A percentile compares a stretch with the other conserved stretches of the same genome.
These are phyloP conservation scores for Tragelaphus buxtoni DNA, from an alignment of 2,113 vertebrate species.

Conservation along the genomic window DNA sequence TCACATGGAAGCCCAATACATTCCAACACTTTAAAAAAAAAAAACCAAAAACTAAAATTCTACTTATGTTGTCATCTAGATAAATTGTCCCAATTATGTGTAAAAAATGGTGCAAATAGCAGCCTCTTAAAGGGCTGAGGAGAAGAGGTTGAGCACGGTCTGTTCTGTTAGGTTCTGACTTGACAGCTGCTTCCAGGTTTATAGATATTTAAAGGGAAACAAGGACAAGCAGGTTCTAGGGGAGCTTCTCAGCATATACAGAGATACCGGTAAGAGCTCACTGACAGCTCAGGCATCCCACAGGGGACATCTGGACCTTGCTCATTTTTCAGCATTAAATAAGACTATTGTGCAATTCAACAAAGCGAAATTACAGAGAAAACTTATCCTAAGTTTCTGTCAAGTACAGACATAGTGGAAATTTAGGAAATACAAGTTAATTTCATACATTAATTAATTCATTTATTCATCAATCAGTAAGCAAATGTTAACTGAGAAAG, in stretches of 20 bases:
- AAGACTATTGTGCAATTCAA: slow-evolving; percentile 67
- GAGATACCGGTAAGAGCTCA: slow-evolving; percentile 68
- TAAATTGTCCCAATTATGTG: slow-evolving; percentile 75
- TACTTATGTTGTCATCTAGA: slow-evolving; percentile 76
- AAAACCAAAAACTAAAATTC: slow-evolving; percentile 49
- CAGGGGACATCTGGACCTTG: slow-evolving; percentile 76
- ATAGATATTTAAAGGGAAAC: slow-evolving; percentile 68
- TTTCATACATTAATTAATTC: background rate
- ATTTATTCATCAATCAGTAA: background rate
- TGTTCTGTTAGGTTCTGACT: slow-evolving; percentile 70
- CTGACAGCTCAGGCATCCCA: slow-evolving; percentile 64
- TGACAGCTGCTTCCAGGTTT: slow-evolving; percentile 67
- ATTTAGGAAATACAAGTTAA: background rate
- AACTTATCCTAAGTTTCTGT: background rate
- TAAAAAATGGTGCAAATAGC: slow-evolving; percentile 78
- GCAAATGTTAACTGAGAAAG: slow-evolving; percentile 6
- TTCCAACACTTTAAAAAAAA: background rate
- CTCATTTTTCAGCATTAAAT: slow-evolving; percentile 71
- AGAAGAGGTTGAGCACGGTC: slow-evolving; percentile 69
- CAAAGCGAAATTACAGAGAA: slow-evolving; percentile 33
- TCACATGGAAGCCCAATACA: background rate
- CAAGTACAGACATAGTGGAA: slow-evolving; percentile 1
- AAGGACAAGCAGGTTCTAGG: slow-evolving; percentile 72
- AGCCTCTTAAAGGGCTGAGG: slow-evolving; percentile 74
- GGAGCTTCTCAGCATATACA: slow-evolving; percentile 61